Evolutionary conservation across 2,888 invertebrate species (phyloP).

Genomic region (Calameuta filiformis): DNA sequence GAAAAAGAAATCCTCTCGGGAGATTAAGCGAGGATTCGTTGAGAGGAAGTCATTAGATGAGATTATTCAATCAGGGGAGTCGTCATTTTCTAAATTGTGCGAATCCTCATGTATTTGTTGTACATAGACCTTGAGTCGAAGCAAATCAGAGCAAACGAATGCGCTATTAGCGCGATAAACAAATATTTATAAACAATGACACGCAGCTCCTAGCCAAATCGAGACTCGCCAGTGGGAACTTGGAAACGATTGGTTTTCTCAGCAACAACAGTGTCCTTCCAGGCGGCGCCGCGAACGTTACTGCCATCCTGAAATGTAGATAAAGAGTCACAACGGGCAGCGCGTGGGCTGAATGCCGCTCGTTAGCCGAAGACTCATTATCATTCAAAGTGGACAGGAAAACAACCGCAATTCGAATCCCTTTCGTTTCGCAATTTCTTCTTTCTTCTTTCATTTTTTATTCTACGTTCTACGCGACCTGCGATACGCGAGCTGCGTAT

Average conservation of each 20-base stretch:
- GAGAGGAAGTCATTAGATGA: neutral
- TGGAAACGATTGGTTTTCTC: conserved; percentile 2
- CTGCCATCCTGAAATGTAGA: neutral
- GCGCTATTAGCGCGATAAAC: neutral
- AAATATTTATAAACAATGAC: neutral
- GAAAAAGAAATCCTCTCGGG: too few species aligned
- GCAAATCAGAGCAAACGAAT: neutral
- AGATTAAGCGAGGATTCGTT: too few species aligned
- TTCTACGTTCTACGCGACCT: neutral
- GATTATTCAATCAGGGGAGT: neutral
- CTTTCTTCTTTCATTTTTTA: conserved; percentile 2
- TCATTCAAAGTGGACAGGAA: conserved; percentile 47
- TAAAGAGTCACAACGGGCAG: neutral
- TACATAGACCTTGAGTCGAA: neutral
- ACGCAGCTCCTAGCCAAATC: neutral
- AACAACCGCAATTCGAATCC: conserved; percentile 27
- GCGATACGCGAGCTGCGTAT: too few species aligned
- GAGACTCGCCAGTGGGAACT: conserved; percentile 9
- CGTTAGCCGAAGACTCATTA: conserved; percentile 52
- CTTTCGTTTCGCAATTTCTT: conserved; percentile 21
- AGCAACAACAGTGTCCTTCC: neutral
- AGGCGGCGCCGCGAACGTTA: neutral
- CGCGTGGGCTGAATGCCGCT: conserved; percentile 44
- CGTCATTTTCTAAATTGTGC: neutral
- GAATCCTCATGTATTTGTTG: neutral